Percentiles rank a stretch among this genome's conserved stretches.
These are phyloP conservation scores for Drosophila cyrtoloma DNA, from an alignment of 2,888 invertebrate species.

Conservation along the genomic window DNA sequence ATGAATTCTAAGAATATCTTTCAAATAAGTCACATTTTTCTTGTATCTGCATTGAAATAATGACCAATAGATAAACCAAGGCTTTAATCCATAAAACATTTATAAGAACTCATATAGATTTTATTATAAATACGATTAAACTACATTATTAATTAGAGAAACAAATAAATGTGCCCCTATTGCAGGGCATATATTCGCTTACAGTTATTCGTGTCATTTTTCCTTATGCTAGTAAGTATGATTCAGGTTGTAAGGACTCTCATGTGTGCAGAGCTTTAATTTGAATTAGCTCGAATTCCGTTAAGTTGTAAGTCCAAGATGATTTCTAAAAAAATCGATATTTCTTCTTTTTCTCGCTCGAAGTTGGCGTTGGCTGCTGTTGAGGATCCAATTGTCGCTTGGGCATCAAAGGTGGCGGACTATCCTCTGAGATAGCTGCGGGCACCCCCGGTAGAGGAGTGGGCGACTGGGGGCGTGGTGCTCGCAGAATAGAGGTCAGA, in stretches of 20 bases:
- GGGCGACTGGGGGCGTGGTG: constrained; percentile 70
- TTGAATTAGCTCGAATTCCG: neutral
- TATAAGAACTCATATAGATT: constrained; percentile 13
- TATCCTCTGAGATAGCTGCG: constrained; percentile 9
- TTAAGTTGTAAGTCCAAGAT: neutral
- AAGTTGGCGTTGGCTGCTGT: constrained; percentile 41
- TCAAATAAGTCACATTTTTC: neutral
- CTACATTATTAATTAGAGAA: constrained; percentile 28
- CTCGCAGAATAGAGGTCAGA: constrained; percentile 68
- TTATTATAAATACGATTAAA: constrained; percentile 37
- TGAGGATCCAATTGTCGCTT: constrained; percentile 57
- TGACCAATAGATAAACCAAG: neutral
- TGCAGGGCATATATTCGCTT: constrained; percentile 47
- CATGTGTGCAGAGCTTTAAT: neutral
- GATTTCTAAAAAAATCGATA: constrained; percentile 73
- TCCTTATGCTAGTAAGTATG: constrained; percentile 36
- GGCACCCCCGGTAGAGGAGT: neutral
- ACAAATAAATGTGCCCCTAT: constrained; percentile 24
- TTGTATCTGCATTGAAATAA: neutral
- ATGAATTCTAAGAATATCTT: neutral
- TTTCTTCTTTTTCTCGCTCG: constrained; percentile 75
- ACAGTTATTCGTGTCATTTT: constrained; percentile 64
- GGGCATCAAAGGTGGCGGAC: constrained; percentile 79
- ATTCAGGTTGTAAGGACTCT: constrained; percentile 47
- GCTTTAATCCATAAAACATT: neutral